These are phyloP conservation scores for Nemopilema nomurai DNA, from an alignment of 30 jellyfish, hydroid and myxozoan genomes.

Conservation along the genomic window DNA sequence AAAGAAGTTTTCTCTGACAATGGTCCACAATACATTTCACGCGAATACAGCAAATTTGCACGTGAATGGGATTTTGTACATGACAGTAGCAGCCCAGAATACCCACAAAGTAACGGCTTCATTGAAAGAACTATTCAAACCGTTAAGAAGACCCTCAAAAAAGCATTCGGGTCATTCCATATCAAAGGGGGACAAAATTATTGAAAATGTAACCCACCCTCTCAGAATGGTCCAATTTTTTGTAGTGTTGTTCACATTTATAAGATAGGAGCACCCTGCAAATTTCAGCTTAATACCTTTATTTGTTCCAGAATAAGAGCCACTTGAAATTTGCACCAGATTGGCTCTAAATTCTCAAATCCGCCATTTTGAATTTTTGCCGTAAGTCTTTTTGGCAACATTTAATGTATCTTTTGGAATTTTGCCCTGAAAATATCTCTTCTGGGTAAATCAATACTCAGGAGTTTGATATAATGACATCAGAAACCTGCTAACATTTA, in stretches of 20 bases:
- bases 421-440: not conserved
- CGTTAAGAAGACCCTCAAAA: too few relatives aligned
- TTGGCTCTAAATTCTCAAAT: not conserved
- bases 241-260: not conserved
- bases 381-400: not conserved
- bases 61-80: constrained; percentile 17
- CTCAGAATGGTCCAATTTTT: not conserved
- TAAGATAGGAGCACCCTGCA: not conserved
- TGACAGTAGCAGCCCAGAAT: not conserved
- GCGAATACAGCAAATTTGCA: constrained; percentile 20
- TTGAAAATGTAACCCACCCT: not conserved
- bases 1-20: constrained; percentile 13
- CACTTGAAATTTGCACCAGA: not conserved
- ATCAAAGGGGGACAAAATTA: not conserved
- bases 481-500: not conserved
- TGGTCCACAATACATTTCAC: constrained; percentile 18
- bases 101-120: constrained; percentile 11
- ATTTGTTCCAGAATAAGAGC: not conserved
- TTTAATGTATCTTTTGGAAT: not conserved
- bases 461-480: not conserved
- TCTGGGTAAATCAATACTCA: not conserved
- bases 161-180: not conserved
- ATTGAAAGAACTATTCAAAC: too few relatives aligned
- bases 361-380: not conserved
- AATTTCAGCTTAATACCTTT: not conserved